phyloP scores from a whole-genome alignment of 2,113 vertebrate genomes.

The Chloebia gouldiae region DNA sequence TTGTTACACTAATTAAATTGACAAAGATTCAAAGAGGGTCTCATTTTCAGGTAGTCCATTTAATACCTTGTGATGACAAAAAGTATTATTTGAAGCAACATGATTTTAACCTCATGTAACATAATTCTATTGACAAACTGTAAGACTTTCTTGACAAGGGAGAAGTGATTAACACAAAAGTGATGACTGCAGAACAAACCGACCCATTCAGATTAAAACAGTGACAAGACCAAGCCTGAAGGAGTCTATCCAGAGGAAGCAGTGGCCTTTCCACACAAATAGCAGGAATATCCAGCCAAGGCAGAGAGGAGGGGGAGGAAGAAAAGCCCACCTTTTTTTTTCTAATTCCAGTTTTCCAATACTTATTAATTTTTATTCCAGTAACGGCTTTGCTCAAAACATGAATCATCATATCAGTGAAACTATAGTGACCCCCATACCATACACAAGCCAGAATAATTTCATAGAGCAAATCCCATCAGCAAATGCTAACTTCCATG shows the following conservation, averaged over 20 bases:
- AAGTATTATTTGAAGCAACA: conserved; percentile 36
- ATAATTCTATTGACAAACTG: conserved; percentile 42
- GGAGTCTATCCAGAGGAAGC: not conserved
- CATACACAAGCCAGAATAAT: not conserved
- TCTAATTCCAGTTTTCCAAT: not conserved
- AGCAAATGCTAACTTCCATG: not conserved
- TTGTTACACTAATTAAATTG: conserved; percentile 25
- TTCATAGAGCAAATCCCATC: not conserved
- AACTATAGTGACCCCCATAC: not conserved
- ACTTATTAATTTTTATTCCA: not conserved
- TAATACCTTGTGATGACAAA: conserved; percentile 38
- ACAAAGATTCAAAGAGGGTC: conserved; percentile 1
- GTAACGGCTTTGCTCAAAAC: not conserved
- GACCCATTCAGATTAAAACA: not conserved
- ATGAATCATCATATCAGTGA: not conserved
- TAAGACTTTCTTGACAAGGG: conserved; percentile 17
- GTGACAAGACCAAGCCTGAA: not conserved
- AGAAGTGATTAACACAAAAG: conserved; percentile 7
- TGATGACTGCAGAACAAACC: not conserved
- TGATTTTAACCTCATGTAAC: conserved; percentile 29
- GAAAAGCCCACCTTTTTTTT: not conserved
- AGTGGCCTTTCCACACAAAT: not conserved
- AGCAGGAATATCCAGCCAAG: not conserved
- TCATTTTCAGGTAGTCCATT: conserved; percentile 14
- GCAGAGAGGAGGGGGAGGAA: not conserved